These are phyloP conservation scores for Oegoconia quadripuncta DNA, from an alignment of 2,888 invertebrate species.

Conservation along the genomic window DNA sequence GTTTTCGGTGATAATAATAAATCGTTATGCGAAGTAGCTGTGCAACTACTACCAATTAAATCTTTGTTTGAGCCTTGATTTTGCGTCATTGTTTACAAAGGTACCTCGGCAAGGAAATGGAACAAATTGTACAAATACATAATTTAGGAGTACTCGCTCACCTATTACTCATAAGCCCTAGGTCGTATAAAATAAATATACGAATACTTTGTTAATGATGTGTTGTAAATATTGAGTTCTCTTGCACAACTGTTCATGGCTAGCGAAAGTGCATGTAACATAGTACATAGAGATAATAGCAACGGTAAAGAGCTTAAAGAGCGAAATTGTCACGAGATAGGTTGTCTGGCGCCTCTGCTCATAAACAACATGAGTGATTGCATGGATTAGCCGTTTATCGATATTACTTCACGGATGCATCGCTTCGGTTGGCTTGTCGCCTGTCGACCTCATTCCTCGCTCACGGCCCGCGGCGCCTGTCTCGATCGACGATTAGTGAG, in stretches of 20 bases:
- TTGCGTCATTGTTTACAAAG: background rate
- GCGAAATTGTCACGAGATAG: conserved; percentile 25
- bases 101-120: too few species aligned
- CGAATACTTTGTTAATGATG: too few species aligned
- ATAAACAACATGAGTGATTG: conserved; percentile 27
- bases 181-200: too few species aligned
- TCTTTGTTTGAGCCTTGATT: background rate
- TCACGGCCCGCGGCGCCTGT: conserved; percentile 48
- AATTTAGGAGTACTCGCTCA: too few species aligned
- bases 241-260: too few species aligned
- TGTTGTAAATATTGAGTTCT: too few species aligned
- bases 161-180: too few species aligned
- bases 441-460: conserved; percentile 50
- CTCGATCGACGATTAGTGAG: conserved; percentile 48
- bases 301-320: conserved; percentile 18
- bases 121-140: too few species aligned
- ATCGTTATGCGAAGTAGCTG: conserved; percentile 1
- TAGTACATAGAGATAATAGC: too few species aligned
- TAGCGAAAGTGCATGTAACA: too few species aligned
- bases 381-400: conserved; percentile 46
- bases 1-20: conserved; percentile 25
- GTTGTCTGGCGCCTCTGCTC: conserved; percentile 31
- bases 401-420: conserved; percentile 37
- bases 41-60: conserved; percentile 4
- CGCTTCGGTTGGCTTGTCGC: conserved; percentile 45